Evolutionary conservation across 1,140 invertebrate species (phyloP).

Genomic region (Gonioctena quinquepunctata): DNA sequence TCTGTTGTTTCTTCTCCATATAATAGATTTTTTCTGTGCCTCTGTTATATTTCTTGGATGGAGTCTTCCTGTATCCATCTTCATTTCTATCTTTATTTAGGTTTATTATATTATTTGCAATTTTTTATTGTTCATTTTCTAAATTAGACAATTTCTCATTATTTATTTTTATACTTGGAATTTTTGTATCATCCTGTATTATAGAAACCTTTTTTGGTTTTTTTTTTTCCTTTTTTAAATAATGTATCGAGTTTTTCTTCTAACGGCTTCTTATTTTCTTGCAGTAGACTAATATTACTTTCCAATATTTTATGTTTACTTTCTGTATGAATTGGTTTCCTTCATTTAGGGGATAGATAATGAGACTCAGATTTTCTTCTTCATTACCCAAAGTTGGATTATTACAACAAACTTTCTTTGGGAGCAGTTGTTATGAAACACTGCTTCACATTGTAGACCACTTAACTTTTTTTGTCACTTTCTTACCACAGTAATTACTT

Average conservation of each 20-base stretch:
- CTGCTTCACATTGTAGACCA: too few species aligned
- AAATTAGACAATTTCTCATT: background rate
- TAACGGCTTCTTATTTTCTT: background rate
- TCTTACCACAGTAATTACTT: conserved; percentile 5
- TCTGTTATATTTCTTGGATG: background rate
- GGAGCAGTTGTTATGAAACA: background rate
- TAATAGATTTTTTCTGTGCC: background rate
- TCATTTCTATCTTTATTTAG: background rate
- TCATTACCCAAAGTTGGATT: background rate
- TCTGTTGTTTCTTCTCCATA: background rate
- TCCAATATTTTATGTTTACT: background rate
- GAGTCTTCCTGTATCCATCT: background rate
- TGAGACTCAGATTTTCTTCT: background rate
- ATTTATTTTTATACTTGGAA: background rate
- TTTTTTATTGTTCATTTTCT: background rate
- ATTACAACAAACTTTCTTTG: background rate
- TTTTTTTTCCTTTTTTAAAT: background rate
- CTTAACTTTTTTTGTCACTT: too few species aligned
- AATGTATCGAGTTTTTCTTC: background rate
- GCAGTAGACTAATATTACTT: background rate
- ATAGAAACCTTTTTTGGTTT: background rate
- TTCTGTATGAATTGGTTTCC: background rate
- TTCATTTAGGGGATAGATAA: background rate
- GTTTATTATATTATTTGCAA: background rate
- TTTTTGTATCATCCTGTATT: background rate